These are phyloP conservation scores for Epinephelus coioides DNA, from an alignment of 2,797 vertebrate genomes.

Conservation along the genomic window DNA sequence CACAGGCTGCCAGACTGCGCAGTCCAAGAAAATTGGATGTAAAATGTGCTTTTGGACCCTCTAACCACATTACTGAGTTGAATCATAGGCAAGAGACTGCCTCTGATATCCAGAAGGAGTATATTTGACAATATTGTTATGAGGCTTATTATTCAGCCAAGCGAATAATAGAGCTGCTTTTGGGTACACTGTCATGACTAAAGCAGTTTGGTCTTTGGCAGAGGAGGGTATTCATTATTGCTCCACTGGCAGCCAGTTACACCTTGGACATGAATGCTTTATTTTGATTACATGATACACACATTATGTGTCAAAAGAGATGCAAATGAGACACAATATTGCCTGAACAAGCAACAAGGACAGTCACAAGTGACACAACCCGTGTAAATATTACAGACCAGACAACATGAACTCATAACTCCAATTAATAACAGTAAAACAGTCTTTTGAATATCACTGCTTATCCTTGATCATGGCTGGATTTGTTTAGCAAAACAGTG, in stretches of 20 bases:
- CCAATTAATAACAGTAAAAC: constrained; percentile 16
- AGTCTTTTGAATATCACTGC: not conserved
- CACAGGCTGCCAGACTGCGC: constrained; percentile 38
- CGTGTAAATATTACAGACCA: constrained; percentile 34
- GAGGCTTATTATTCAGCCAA: constrained; percentile 56
- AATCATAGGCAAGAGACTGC: constrained; percentile 45
- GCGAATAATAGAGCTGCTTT: constrained; percentile 54
- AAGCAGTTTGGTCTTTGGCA: constrained; percentile 55
- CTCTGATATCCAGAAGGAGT: constrained; percentile 50
- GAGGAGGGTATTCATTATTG: constrained; percentile 39
- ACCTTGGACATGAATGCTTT: constrained; percentile 38
- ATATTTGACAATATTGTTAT: constrained; percentile 63
- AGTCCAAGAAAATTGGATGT: constrained; percentile 63
- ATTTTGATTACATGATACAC: constrained; percentile 36
- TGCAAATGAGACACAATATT: constrained; percentile 18
- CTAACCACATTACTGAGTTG: constrained; percentile 55
- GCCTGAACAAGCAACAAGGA: not conserved
- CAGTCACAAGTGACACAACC: constrained; percentile 1
- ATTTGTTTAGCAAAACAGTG: constrained; percentile 3
- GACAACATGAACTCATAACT: constrained; percentile 8
- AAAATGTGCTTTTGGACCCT: constrained; percentile 66
- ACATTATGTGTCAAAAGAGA: constrained; percentile 20
- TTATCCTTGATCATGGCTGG: not conserved
- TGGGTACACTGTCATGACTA: constrained; percentile 42
- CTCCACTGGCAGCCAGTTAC: constrained; percentile 44